phyloP scores from a whole-genome alignment of 2,888 invertebrate genomes.

The Caenorhabditis sp. region DNA sequence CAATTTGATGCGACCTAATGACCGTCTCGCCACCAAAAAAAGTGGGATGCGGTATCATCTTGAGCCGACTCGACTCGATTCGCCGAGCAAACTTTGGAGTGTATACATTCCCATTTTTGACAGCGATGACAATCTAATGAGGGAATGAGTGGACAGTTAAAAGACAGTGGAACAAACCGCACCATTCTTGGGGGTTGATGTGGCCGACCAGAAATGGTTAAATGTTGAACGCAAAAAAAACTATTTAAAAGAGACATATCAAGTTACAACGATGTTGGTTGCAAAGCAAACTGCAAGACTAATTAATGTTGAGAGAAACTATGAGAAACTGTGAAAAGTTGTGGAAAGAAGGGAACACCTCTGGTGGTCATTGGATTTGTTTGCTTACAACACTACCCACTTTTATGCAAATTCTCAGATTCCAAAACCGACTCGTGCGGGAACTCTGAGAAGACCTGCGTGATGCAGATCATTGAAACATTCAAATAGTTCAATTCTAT shows the following conservation, averaged over 20 bases:
- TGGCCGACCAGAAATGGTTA: not conserved
- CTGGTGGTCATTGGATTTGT: slow-evolving; percentile 48
- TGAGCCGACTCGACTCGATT: not conserved
- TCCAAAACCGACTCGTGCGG: not conserved
- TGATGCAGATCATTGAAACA: slow-evolving; percentile 23
- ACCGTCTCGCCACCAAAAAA: slow-evolving; percentile 43
- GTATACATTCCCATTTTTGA: slow-evolving; percentile 41
- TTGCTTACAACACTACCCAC: slow-evolving; percentile 17
- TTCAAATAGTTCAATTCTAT: too few species aligned
- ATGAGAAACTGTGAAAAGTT: not conserved
- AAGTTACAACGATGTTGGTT: not conserved
- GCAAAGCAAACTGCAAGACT: not conserved
- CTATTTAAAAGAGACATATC: not conserved
- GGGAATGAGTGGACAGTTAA: slow-evolving; percentile 1
- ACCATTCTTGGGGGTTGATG: not conserved
- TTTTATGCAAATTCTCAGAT: slow-evolving; percentile 27
- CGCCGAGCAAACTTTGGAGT: slow-evolving; percentile 39
- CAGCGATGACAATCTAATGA: slow-evolving; percentile 45
- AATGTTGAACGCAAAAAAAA: not conserved
- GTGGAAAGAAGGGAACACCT: slow-evolving; percentile 19
- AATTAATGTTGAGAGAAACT: not conserved
- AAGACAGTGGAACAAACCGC: not conserved
- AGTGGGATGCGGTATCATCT: not conserved
- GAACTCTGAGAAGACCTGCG: not conserved
- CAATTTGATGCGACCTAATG: slow-evolving; percentile 51